A percentile compares a stretch with the other conserved stretches of the same genome.
phyloP scores from a whole-genome alignment of 2,113 vertebrate genomes.

The Potamarius usumacintae region DNA sequence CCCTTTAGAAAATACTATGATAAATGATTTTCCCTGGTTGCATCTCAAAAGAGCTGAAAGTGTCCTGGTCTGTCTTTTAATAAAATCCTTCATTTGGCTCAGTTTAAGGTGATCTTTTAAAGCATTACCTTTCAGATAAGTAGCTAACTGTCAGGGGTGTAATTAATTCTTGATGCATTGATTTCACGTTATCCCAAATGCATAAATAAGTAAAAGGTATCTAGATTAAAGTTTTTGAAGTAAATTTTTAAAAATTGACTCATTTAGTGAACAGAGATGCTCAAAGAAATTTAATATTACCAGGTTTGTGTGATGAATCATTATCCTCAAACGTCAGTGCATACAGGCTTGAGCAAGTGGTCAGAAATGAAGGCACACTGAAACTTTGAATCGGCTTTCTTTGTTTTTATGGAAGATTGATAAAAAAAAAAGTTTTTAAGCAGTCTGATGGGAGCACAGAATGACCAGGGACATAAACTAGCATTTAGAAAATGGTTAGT shows the following conservation, averaged over 20 bases:
- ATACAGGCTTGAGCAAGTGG: background rate
- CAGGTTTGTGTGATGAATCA: background rate
- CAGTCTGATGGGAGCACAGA: background rate
- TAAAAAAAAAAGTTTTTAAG: background rate
- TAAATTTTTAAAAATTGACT: no score
- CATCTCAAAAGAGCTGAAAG: slow-evolving; percentile 10
- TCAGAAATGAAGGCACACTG: background rate
- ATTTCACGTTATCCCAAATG: background rate
- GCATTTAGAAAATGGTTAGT: background rate
- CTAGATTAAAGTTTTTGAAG: background rate
- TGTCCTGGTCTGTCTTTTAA: background rate
- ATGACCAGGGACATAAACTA: background rate
- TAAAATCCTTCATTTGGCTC: slow-evolving; percentile 5
- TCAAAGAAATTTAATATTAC: background rate
- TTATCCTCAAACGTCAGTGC: background rate
- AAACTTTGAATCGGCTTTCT: background rate
- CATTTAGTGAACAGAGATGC: background rate
- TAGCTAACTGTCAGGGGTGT: background rate
- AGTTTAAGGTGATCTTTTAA: background rate
- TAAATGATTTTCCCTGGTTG: slow-evolving; percentile 24
- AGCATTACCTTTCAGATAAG: slow-evolving; percentile 1
- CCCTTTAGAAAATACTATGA: slow-evolving; percentile 35
- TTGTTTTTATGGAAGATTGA: background rate
- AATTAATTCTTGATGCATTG: background rate
- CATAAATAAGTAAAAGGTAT: background rate